A percentile compares a stretch with the other conserved stretches of the same genome.
Conservation (phyloP, 2,113 vertebrate genomes). For the Glaucomys volans region DNA sequence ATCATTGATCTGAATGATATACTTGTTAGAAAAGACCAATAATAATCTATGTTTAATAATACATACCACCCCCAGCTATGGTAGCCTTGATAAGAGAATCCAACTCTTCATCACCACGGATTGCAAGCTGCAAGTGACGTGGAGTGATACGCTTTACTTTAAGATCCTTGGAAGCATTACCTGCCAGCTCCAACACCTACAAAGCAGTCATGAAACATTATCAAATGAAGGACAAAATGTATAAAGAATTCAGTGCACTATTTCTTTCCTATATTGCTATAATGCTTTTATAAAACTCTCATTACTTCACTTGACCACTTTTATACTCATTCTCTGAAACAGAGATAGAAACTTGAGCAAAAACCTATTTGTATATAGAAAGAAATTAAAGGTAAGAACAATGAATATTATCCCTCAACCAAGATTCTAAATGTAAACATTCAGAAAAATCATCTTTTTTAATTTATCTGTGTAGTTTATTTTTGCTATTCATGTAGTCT, state of each 20-base stretch:
- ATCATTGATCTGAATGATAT: not conserved
- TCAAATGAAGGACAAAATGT: not conserved
- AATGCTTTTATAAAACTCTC: not conserved
- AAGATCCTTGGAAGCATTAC: slow-evolving; percentile 98
- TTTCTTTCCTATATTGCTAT: not conserved
- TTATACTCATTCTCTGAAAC: not conserved
- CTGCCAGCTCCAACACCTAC: slow-evolving; percentile 98
- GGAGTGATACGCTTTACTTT: slow-evolving; percentile 99
- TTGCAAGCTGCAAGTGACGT: slow-evolving; percentile 97
- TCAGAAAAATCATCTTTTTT: not conserved
- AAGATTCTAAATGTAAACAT: not conserved
- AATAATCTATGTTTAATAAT: too few species aligned
- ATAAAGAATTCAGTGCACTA: not conserved
- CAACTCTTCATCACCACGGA: slow-evolving; percentile 98
- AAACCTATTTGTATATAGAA: not conserved
- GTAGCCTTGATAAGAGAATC: slow-evolving; percentile 99
- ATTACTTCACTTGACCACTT: not conserved
- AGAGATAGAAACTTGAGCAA: not conserved
- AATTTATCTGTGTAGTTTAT: not conserved
- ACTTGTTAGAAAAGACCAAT: not conserved
- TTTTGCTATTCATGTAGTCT: not conserved
- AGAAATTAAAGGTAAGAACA: not conserved
- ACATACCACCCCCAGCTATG: slow-evolving; percentile 97
- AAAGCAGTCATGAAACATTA: not conserved
- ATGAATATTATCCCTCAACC: not conserved